Percentiles rank a stretch among this genome's conserved stretches.
These are phyloP conservation scores for Gymnarchus niloticus DNA, from an alignment of 2,113 vertebrate species.

Conservation along the genomic window DNA sequence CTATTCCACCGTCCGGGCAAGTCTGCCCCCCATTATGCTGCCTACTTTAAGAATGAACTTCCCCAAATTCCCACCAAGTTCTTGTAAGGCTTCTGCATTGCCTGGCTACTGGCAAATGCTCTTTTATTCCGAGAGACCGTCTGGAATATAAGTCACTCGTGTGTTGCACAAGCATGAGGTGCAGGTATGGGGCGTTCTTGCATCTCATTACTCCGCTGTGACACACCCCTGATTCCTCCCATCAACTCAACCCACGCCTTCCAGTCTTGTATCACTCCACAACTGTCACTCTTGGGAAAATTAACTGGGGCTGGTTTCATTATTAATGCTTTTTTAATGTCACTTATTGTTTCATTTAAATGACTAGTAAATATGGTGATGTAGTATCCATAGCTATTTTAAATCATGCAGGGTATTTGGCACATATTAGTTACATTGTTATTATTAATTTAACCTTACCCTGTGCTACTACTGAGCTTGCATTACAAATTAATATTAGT, in stretches of 20 bases:
- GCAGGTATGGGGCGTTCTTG: conserved; percentile 24
- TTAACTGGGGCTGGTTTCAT: background rate
- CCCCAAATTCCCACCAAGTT: conserved; percentile 43
- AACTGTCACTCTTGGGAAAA: background rate
- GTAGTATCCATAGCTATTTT: background rate
- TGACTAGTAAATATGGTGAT: background rate
- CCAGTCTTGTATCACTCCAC: background rate
- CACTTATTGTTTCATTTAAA: background rate
- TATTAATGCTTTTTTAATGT: background rate
- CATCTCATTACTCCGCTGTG: background rate
- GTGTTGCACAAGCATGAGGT: conserved; percentile 28
- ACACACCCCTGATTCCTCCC: background rate
- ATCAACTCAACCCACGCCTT: background rate
- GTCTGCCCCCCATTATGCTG: conserved; percentile 16
- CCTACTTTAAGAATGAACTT: conserved; percentile 48
- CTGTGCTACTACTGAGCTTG: background rate
- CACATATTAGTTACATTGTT: background rate
- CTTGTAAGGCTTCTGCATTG: conserved; percentile 33
- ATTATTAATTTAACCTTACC: background rate
- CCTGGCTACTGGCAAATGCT: conserved; percentile 44
- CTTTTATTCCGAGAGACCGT: conserved; percentile 16
- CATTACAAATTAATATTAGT: background rate
- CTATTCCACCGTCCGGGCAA: conserved; percentile 18
- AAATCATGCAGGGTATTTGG: background rate
- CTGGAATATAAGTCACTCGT: conserved; percentile 31